phyloP scores from a whole-genome alignment of 2,888 invertebrate genomes.

The Dascillus cervinus region DNA sequence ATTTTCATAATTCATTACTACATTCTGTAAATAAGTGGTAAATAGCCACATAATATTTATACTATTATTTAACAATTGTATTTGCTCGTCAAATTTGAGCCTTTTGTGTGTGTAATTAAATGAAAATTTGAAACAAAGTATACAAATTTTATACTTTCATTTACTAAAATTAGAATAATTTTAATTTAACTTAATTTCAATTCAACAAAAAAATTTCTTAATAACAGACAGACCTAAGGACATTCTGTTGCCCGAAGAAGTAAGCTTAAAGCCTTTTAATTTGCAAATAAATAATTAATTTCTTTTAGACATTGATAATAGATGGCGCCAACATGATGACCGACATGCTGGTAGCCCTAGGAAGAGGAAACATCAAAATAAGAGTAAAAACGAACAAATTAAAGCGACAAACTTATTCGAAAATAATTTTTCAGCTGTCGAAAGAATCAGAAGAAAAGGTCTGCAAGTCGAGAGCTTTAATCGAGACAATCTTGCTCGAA shows the following conservation, averaged over 20 bases:
- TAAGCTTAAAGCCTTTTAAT: conserved; percentile 14
- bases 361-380: conserved; percentile 48
- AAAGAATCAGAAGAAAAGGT: conserved; percentile 48
- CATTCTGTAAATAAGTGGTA: too few relatives aligned
- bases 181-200: conserved; percentile 1
- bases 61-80: too few relatives aligned
- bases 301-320: conserved; percentile 43
- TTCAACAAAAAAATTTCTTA: conserved; percentile 11
- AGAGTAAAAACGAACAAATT: conserved; percentile 35
- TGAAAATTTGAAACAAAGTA: too few relatives aligned
- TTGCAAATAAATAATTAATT: too few relatives aligned
- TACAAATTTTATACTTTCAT: background rate
- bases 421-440: conserved; percentile 39
- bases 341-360: conserved; percentile 49
- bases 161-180: conserved; percentile 1
- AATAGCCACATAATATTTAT: too few relatives aligned
- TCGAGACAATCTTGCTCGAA: conserved; percentile 51
- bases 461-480: conserved; percentile 44
- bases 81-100: too few relatives aligned
- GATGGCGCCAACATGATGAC: conserved; percentile 51
- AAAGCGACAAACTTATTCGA: conserved; percentile 4
- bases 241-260: conserved; percentile 34
- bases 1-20: too few relatives aligned
- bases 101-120: too few relatives aligned
- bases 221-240: conserved; percentile 26